Conservation (phyloP, 2,888 invertebrate species). For the Hypomecis atomaria region DNA sequence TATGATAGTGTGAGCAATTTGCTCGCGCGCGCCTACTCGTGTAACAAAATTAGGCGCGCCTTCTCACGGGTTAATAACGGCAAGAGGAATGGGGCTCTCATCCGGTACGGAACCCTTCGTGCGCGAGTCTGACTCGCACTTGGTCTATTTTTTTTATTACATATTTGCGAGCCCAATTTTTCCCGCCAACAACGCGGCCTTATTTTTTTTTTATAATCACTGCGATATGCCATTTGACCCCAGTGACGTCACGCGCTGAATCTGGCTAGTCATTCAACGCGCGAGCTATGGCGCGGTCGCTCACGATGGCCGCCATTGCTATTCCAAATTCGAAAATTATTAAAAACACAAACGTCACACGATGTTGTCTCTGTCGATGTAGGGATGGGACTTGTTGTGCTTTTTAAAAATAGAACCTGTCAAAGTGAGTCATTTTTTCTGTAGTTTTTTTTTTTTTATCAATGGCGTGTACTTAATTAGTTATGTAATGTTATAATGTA, state of each 20-base stretch:
- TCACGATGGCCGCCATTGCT: constrained; percentile 44
- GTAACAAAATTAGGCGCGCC: too few relatives aligned
- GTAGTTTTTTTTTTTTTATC: constrained; percentile 5
- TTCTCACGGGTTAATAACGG: too few relatives aligned
- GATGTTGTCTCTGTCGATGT: constrained; percentile 24
- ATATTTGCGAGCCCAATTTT: constrained; percentile 1
- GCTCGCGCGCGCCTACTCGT: too few relatives aligned
- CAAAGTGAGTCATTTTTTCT: constrained; percentile 2
- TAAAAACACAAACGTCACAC: constrained; percentile 23
- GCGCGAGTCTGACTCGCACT: too few relatives aligned
- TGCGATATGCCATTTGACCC: constrained; percentile 35
- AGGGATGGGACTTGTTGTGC: constrained; percentile 30
- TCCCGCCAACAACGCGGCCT: constrained; percentile 10
- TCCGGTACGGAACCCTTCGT: too few relatives aligned
- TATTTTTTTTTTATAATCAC: constrained; percentile 18
- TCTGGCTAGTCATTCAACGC: constrained; percentile 47
- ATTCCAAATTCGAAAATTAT: constrained; percentile 18
- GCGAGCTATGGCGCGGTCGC: constrained; percentile 36
- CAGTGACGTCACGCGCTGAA: constrained; percentile 39
- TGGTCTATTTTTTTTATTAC: too few relatives aligned
- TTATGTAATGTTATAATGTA: constrained; percentile 5
- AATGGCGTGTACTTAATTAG: neutral
- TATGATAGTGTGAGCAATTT: too few relatives aligned
- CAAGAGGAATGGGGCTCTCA: too few relatives aligned
- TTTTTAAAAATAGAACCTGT: constrained; percentile 1